Percentiles rank a stretch among this genome's conserved stretches.
Evolutionary conservation across 2,888 invertebrate species (phyloP).

Genomic region (Scaptomyza polygonia): DNA sequence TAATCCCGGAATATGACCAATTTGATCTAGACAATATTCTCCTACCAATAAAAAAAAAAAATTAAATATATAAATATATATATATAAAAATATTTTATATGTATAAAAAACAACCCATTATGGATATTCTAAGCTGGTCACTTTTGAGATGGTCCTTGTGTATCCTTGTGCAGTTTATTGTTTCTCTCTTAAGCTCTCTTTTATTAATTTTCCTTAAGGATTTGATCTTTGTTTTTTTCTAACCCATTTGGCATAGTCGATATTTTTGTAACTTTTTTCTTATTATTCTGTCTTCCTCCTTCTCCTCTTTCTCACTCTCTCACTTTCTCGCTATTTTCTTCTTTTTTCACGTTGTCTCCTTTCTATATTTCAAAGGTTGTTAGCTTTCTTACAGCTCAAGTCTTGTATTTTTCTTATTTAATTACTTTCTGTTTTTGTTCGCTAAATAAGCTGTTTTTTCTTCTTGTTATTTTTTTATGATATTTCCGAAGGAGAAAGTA

Average conservation of each 20-base stretch:
- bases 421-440: slow-evolving; percentile 20
- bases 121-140: slow-evolving; percentile 87
- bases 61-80: slow-evolving; percentile 9
- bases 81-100: neutral
- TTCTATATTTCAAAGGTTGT: slow-evolving; percentile 40
- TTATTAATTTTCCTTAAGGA: slow-evolving; percentile 14
- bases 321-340: slow-evolving; percentile 47
- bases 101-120: slow-evolving; percentile 10
- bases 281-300: slow-evolving; percentile 14
- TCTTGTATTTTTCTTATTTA: slow-evolving; percentile 29
- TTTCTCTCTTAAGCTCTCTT: slow-evolving; percentile 34
- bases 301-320: slow-evolving; percentile 42
- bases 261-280: slow-evolving; percentile 28
- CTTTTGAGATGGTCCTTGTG: slow-evolving; percentile 97
- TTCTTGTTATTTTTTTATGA: slow-evolving; percentile 22
- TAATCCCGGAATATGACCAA: slow-evolving; percentile 18
- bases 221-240: slow-evolving; percentile 10
- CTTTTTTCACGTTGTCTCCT: slow-evolving; percentile 30
- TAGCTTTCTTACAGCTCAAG: slow-evolving; percentile 43
- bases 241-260: slow-evolving; percentile 20
- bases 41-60: slow-evolving; percentile 4
- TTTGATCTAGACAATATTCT: slow-evolving; percentile 21
- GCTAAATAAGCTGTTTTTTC: slow-evolving; percentile 9
- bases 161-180: slow-evolving; percentile 78
- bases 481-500: slow-evolving; percentile 34